Evolutionary conservation across 1,140 invertebrate genomes (phyloP).

Genomic region (Aphidius ervi): DNA sequence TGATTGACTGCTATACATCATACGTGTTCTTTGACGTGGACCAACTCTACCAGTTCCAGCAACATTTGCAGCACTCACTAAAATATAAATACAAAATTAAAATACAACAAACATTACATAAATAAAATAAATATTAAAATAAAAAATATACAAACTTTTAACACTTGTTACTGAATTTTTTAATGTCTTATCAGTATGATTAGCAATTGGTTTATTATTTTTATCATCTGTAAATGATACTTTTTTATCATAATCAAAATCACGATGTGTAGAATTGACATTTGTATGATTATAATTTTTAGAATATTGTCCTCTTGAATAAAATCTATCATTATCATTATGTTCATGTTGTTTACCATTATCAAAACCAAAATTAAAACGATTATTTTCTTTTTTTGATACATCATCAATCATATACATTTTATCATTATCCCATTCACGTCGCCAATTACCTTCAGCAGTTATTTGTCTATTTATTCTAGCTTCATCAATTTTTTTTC

Average conservation of each 20-base stretch:
- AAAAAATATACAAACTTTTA: slow-evolving; percentile 35
- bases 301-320: slow-evolving; percentile 33
- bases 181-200: slow-evolving; percentile 28
- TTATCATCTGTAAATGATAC: slow-evolving; percentile 36
- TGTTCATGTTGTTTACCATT: slow-evolving; percentile 3
- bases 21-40: slow-evolving; percentile 44
- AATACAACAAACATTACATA: slow-evolving; percentile 2
- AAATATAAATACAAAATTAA: slow-evolving; percentile 24
- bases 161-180: slow-evolving; percentile 45
- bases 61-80: slow-evolving; percentile 46
- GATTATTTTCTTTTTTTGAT: slow-evolving; percentile 27
- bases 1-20: slow-evolving; percentile 47
- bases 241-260: slow-evolving; percentile 33
- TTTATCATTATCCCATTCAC: slow-evolving; percentile 55
- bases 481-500: slow-evolving; percentile 52
- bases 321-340: slow-evolving; percentile 8
- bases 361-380: slow-evolving; percentile 7
- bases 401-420: slow-evolving; percentile 34
- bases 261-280: slow-evolving; percentile 1
- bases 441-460: slow-evolving; percentile 51
- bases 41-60: slow-evolving; percentile 51
- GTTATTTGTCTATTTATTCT: slow-evolving; percentile 51
- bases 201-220: slow-evolving; percentile 39
- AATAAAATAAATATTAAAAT: not conserved
- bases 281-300: slow-evolving; percentile 3